Evolutionary conservation across 2,797 vertebrate genomes (phyloP).

Genomic region (Eremophila alpestris): DNA sequence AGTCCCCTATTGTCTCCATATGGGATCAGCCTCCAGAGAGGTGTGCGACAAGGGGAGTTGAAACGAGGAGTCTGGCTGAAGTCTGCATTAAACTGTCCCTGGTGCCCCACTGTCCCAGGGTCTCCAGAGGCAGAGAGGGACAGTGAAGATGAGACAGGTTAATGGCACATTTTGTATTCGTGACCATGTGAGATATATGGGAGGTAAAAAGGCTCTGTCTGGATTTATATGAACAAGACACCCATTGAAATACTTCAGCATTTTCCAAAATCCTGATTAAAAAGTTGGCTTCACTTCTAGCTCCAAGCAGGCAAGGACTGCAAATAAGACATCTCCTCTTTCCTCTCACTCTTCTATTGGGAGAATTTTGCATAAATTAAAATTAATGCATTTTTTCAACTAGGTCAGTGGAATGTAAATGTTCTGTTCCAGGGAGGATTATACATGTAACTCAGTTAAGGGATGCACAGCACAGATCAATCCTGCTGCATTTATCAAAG

Average conservation of each 20-base stretch:
- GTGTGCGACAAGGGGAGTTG: background rate
- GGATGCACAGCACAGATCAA: constrained; percentile 29
- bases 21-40: background rate
- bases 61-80: background rate
- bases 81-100: background rate
- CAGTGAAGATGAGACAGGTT: background rate
- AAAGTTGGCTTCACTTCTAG: constrained; percentile 39
- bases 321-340: background rate
- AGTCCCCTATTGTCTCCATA: background rate
- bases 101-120: background rate
- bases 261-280: constrained; percentile 44
- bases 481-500: constrained; percentile 50
- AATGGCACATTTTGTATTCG: background rate
- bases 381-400: constrained; percentile 70
- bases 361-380: constrained; percentile 70
- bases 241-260: background rate
- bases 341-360: constrained; percentile 20
- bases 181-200: background rate
- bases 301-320: constrained; percentile 30
- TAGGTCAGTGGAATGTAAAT: constrained; percentile 73
- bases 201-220: background rate
- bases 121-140: background rate
- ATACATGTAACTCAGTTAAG: constrained; percentile 48
- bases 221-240: constrained; percentile 10
- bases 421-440: constrained; percentile 64